Base-by-base conservation (phyloP, 2,888 invertebrate genomes). In the Parnassius mnemosyne region DNA sequence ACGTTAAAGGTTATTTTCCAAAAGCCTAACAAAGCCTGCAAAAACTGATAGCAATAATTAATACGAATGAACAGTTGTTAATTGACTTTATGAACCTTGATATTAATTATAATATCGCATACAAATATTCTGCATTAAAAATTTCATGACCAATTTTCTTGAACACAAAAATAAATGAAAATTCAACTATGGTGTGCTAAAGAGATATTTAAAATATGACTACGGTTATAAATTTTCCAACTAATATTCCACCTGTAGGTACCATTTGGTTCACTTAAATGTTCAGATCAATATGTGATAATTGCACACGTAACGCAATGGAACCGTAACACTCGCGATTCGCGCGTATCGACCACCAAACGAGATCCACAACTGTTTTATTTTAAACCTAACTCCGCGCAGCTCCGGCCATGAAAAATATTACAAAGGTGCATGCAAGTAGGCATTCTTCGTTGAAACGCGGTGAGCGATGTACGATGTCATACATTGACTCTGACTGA, bases 311-410 rank as follows among this genome's bases (percentile, higher is more conserved):
- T 78, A 81, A 75, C 78, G 79, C 77, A 81, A 83, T 73, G 69
- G 67, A 68, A 75, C 73, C 74, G 75, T 75, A 74, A 79, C 71
- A 74, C 69, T 70, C 68, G 65, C 71, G 69, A 71, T 69, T 68
- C 73, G 78, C 84, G 83, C 84, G 85, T 80, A 76, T 74, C 77
- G 77, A 74, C 78, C 79, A 74, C 81, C 81, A 80, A 79, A 79
- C 85, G 78, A 84, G 80, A 85, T 79, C 79, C 80, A 79, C 80
- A 78, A 90, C 89, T 89, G 89, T 87, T 87, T 89, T 89, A 89
- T 89, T 89, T 90, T 88, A 80, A 87, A 79, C 74, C 80, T 84
- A 83, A 82, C 85, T 80, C 75, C 71, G 76, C 72, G 70, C 67
- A 77, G 60, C 79, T 77, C 71, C 83, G 89, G 76, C 89, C 88